phyloP scores from a whole-genome alignment of 2,113 vertebrate species.

The Phaetusa simplex region DNA sequence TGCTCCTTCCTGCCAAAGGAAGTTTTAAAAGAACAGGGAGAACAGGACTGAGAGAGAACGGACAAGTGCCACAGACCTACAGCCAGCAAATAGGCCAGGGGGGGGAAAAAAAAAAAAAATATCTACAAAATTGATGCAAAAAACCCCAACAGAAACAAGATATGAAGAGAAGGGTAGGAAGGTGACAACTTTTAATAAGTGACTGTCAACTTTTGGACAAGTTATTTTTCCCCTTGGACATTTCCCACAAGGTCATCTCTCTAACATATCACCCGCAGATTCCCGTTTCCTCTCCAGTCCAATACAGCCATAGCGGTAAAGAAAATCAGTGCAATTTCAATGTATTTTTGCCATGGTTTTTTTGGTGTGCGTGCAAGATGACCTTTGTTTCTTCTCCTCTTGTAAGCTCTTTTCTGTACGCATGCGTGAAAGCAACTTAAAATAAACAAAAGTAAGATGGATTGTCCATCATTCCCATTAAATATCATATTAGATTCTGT shows the following conservation, averaged over 20 bases:
- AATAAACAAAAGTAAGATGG: not conserved
- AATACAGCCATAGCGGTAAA: not conserved
- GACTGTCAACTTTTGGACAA: not conserved
- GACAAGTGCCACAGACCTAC: not conserved
- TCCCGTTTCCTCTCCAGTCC: not conserved
- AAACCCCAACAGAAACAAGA: not conserved
- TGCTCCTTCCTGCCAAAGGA: not conserved
- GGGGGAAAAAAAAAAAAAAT: not conserved
- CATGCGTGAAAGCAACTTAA: not conserved
- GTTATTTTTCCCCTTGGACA: not conserved
- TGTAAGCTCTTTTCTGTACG: rapidly evolving
- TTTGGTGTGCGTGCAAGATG: rapidly evolving
- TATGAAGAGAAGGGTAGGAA: not conserved
- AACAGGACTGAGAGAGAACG: not conserved
- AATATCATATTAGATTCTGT: rapidly evolving
- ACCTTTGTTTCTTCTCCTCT: not conserved
- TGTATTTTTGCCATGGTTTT: not conserved
- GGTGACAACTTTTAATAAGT: not conserved
- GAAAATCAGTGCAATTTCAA: not conserved
- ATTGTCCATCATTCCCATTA: not conserved
- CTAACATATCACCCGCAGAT: not conserved
- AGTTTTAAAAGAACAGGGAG: not conserved
- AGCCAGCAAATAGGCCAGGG: not conserved
- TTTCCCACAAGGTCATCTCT: not conserved
- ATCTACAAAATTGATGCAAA: not conserved